Base-by-base conservation (phyloP, 2,888 invertebrate species). In the Drosophila yooni region DNA sequence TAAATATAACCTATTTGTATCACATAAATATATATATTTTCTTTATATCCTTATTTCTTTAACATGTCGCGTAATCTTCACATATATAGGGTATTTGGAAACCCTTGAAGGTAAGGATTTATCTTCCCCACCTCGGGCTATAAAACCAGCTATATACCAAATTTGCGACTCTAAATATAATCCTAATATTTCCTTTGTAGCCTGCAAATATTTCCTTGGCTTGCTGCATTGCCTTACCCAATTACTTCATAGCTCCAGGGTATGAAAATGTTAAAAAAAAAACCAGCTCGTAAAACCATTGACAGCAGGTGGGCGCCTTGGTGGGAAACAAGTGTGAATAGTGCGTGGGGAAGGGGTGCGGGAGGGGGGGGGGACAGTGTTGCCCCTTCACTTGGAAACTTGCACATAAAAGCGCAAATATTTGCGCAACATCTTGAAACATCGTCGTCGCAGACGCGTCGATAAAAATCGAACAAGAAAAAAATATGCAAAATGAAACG, bases 351-450 rank as follows among this genome's bases (percentile, higher is more conserved):
- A 33, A 25, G 64, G 2, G 29, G n/a, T 1, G 53, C 7, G 31
- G 43, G 38, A 13, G 27, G 40, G 27, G 27, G 40, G 27, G 54
- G 61, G 38, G 3, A 15, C 15, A 8, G 46, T 27, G 66, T 4
- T 29, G 31, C 51, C 25, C 21, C 46, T 70, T 56, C 58, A 62
- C 21, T 76, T 59, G 79, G 62, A 38, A 50, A 65, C 60, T 89
- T 89, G 88, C 88, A 89, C 84, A 89, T 88, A 85, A 85, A 89
- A 89, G 89, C 83, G 84, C 83, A 89, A 83, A 83, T 83, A 83
- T 83, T 89, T 86, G 89, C 79, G 87, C 89, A 88, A 88, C 84
- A 83, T 88, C 88, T 84, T 85, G 79, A 79, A 79, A 82, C 79
- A 83, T 78, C 38, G 38, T 69, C 82, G 84, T 70, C 74, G 58